These are phyloP conservation scores for Ennomos fuscantarius DNA, from an alignment of 2,888 invertebrate species.

Conservation along the genomic window DNA sequence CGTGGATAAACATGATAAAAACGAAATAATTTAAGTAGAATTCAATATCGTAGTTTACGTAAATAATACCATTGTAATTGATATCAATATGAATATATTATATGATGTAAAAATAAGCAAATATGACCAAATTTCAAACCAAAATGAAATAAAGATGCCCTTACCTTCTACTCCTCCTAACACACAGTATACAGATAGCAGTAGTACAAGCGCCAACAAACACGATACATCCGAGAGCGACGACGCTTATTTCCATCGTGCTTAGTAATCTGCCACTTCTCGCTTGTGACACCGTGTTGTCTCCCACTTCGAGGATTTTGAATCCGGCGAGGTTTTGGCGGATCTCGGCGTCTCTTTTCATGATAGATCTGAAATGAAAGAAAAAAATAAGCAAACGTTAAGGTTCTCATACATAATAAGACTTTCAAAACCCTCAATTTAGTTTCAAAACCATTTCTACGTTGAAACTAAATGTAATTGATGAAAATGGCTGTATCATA, in stretches of 20 bases:
- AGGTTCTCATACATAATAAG: too few species aligned
- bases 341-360: conserved; percentile 85
- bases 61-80: too few species aligned
- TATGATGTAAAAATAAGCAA: too few species aligned
- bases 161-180: conserved; percentile 87
- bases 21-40: too few species aligned
- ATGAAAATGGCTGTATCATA: neutral
- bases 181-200: conserved; percentile 91
- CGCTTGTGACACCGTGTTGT: conserved; percentile 70
- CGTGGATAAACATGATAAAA: too few species aligned
- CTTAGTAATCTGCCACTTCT: conserved; percentile 77
- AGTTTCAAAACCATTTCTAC: too few species aligned
- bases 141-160: neutral
- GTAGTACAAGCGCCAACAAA: conserved; percentile 92
- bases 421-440: too few species aligned
- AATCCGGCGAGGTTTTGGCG: conserved; percentile 88
- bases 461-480: too few species aligned
- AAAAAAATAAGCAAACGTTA: neutral
- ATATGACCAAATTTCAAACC: too few species aligned
- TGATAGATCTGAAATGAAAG: conserved; percentile 82
- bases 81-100: too few species aligned
- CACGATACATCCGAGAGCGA: conserved; percentile 92
- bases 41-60: too few species aligned
- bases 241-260: conserved; percentile 91
- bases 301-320: conserved; percentile 88